These are phyloP conservation scores for Azorinus chamasolen DNA, from an alignment of 2,888 invertebrate genomes.

Conservation along the genomic window DNA sequence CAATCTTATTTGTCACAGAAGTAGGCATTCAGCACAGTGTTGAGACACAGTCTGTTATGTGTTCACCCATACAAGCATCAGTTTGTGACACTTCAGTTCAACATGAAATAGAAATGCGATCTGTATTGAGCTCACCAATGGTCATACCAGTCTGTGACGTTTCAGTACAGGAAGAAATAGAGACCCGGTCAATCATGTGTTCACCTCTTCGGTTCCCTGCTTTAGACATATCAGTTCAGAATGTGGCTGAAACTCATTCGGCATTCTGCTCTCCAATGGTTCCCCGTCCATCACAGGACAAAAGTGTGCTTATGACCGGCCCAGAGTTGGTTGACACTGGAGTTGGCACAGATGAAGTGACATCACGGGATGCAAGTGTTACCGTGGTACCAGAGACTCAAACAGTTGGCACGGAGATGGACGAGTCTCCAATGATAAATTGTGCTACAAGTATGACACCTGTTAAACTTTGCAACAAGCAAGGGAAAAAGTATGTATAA, in stretches of 20 bases:
- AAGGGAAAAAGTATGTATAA: constrained; percentile 48
- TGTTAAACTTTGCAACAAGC: constrained; percentile 66
- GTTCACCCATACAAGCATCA: constrained; percentile 32
- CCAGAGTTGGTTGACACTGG: constrained; percentile 31
- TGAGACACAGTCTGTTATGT: constrained; percentile 22
- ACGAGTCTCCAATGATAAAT: constrained; percentile 50
- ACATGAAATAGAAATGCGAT: constrained; percentile 20
- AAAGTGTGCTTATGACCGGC: constrained; percentile 44
- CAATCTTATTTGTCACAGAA: constrained; percentile 25
- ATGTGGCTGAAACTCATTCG: constrained; percentile 25
- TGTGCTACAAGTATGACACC: constrained; percentile 76
- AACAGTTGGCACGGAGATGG: constrained; percentile 64
- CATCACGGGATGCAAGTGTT: constrained; percentile 32
- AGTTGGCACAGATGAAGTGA: constrained; percentile 21
- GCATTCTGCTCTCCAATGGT: constrained; percentile 43
- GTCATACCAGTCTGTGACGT: constrained; percentile 17
- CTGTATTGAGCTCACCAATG: constrained; percentile 44
- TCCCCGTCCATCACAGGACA: constrained; percentile 40
- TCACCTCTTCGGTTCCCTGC: constrained; percentile 35
- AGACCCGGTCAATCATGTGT: constrained; percentile 31
- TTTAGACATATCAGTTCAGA: constrained; percentile 37
- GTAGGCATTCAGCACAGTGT: constrained; percentile 11
- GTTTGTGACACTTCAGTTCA: constrained; percentile 21
- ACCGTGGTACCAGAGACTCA: constrained; percentile 37
- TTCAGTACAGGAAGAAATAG: constrained; percentile 38